Percentiles rank a stretch among this genome's conserved stretches.
Conservation (phyloP, 2,113 vertebrate species). For the Toxotes chatareus region DNA sequence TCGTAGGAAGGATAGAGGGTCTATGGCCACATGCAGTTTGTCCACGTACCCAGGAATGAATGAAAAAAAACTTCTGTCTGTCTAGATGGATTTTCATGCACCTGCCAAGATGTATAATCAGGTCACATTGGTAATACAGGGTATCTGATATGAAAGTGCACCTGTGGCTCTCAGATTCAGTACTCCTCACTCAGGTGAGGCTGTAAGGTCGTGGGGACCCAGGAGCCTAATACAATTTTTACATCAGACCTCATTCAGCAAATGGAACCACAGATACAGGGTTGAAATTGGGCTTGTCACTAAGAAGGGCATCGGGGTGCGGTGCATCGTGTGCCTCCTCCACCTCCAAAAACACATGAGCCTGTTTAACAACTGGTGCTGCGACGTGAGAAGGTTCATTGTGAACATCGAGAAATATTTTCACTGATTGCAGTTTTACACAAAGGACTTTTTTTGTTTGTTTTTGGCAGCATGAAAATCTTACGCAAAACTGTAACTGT, state of each 20-base stretch:
- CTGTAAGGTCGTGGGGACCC: constrained; percentile 30
- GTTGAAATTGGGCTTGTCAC: not conserved
- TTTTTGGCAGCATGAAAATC: too few species aligned
- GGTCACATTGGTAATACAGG: not conserved
- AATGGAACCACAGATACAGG: not conserved
- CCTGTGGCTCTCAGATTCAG: not conserved
- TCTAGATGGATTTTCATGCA: not conserved
- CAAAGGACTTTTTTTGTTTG: too few species aligned
- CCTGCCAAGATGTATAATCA: not conserved
- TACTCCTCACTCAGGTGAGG: not conserved
- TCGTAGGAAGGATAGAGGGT: constrained; percentile 3
- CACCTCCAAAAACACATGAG: too few species aligned
- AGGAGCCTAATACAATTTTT: not conserved
- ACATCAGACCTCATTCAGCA: constrained; percentile 10
- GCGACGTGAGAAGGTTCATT: too few species aligned
- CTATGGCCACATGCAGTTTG: not conserved
- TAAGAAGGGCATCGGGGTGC: not conserved
- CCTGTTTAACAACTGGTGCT: too few species aligned
- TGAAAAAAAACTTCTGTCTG: not conserved
- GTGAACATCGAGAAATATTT: too few species aligned
- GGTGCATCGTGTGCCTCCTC: not conserved
- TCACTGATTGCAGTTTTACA: too few species aligned
- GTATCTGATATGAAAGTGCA: not conserved
- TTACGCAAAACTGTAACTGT: too few species aligned
- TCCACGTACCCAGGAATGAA: not conserved